Evolutionary conservation across 92 coral and sea anemone species (phyloP).

Genomic region (Phymanthus crucifer): DNA sequence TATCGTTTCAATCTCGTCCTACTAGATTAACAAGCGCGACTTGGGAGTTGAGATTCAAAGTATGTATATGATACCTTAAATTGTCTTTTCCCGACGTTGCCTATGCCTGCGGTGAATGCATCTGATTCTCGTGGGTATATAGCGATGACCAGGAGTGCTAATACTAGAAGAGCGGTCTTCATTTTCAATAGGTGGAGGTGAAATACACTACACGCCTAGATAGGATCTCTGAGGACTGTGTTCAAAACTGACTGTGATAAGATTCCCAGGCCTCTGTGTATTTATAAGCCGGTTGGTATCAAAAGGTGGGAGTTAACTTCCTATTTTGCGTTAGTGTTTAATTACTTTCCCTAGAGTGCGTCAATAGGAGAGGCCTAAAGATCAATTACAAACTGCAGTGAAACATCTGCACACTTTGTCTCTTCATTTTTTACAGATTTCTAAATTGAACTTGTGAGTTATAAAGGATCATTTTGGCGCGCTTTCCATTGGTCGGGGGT

Average conservation of each 20-base stretch:
- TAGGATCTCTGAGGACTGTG: background rate
- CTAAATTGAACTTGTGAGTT: conserved; percentile 1
- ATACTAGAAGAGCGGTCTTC: conserved; percentile 39
- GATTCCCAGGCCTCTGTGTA: background rate
- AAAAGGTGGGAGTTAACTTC: conserved; percentile 29
- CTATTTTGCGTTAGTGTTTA: conserved; percentile 21
- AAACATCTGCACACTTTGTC: conserved; percentile 2
- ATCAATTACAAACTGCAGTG: conserved; percentile 4
- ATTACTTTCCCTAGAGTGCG: conserved; percentile 32
- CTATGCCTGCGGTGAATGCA: conserved; percentile 48
- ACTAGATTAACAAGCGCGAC: too few relatives aligned
- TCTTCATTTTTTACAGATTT: conserved; percentile 4
- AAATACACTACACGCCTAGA: background rate
- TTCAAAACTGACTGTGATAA: conserved; percentile 14
- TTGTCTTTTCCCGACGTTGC: conserved; percentile 48
- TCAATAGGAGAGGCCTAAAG: conserved; percentile 15
- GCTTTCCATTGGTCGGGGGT: background rate
- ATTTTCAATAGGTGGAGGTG: conserved; percentile 11
- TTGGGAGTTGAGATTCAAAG: background rate
- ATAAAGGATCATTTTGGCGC: background rate
- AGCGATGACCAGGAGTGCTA: conserved; percentile 39
- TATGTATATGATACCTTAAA: conserved; percentile 26
- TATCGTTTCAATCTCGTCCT: too few relatives aligned
- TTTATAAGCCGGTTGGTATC: conserved; percentile 20
- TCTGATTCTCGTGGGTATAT: conserved; percentile 43